Conservation (phyloP, 2,797 vertebrate genomes). For the Sparus aurata region DNA sequence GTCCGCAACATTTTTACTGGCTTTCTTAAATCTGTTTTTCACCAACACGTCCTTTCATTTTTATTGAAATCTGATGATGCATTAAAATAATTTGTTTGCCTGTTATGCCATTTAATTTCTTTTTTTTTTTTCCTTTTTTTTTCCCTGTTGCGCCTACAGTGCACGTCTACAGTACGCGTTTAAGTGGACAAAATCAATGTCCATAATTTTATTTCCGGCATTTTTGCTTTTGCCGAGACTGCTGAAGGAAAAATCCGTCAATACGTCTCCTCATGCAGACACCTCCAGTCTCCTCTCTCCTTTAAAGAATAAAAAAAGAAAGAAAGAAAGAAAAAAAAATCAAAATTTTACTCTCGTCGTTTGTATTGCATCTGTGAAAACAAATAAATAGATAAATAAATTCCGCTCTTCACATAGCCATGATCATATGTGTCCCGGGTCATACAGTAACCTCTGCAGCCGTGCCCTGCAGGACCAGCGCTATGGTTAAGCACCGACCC, state of each 20-base stretch:
- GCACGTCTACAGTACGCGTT: neutral
- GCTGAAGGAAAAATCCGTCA: slow-evolving; percentile 31
- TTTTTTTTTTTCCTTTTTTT: no score
- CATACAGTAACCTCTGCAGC: slow-evolving; percentile 58
- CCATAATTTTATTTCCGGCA: slow-evolving; percentile 46
- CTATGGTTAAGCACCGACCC: slow-evolving; percentile 66
- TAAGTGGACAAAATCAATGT: slow-evolving; percentile 48
- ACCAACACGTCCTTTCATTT: slow-evolving; percentile 11
- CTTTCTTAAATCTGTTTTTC: slow-evolving; percentile 9
- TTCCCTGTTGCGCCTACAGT: neutral
- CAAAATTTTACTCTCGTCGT: slow-evolving; percentile 4
- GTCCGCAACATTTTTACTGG: slow-evolving; percentile 58
- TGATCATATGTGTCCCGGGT: slow-evolving; percentile 65
- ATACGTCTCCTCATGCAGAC: neutral
- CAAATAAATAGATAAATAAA: neutral
- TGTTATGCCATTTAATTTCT: slow-evolving; percentile 33
- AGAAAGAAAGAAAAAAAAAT: slow-evolving; percentile 17
- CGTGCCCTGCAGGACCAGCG: slow-evolving; percentile 62
- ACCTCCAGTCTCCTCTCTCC: slow-evolving; percentile 4
- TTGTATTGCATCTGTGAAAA: slow-evolving; percentile 11
- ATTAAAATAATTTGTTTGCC: slow-evolving; percentile 30
- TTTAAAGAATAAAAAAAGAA: no score
- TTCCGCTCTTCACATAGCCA: slow-evolving; percentile 16
- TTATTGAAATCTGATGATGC: slow-evolving; percentile 17
- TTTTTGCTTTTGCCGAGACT: slow-evolving; percentile 30